These are phyloP conservation scores for Drosophila atripex DNA, from an alignment of 2,888 invertebrate species.

Conservation along the genomic window DNA sequence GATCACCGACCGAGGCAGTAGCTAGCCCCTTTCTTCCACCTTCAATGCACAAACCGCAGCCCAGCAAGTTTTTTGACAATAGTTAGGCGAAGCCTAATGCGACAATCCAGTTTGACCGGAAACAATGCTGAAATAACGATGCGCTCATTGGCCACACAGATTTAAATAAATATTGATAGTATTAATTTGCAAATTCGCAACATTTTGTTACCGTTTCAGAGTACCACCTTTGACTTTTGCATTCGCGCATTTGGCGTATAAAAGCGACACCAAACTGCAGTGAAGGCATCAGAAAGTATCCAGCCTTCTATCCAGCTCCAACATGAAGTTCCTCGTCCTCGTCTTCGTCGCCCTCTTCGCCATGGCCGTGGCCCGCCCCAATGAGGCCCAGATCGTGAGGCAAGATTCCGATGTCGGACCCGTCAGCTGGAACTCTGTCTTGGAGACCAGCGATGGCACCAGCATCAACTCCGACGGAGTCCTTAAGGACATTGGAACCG, in stretches of 20 bases:
- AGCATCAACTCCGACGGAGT: constrained; percentile 77
- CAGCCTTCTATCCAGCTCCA: constrained; percentile 36
- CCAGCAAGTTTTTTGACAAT: constrained; percentile 20
- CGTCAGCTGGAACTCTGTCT: constrained; percentile 12
- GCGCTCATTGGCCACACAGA: constrained; percentile 29
- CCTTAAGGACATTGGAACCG: constrained; percentile 85
- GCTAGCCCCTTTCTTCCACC: neutral
- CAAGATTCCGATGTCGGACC: constrained; percentile 29
- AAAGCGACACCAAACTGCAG: constrained; percentile 35
- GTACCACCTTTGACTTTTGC: constrained; percentile 45
- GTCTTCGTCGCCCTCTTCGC: constrained; percentile 68
- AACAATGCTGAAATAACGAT: constrained; percentile 38
- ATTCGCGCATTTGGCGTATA: constrained; percentile 30
- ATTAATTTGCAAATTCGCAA: constrained; percentile 25
- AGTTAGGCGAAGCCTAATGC: constrained; percentile 11
- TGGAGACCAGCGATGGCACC: constrained; percentile 43
- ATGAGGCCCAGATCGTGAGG: constrained; percentile 42
- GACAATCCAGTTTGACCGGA: constrained; percentile 47
- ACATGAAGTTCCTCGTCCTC: constrained; percentile 65
- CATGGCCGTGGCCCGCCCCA: constrained; percentile 63
- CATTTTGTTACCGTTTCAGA: constrained; percentile 6
- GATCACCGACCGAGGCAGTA: constrained; percentile 1
- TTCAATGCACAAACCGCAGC: constrained; percentile 11
- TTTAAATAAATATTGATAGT: constrained; percentile 35
- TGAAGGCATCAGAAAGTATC: constrained; percentile 41